Conservation (phyloP, 2,888 invertebrate genomes). For the Selenia dentaria region DNA sequence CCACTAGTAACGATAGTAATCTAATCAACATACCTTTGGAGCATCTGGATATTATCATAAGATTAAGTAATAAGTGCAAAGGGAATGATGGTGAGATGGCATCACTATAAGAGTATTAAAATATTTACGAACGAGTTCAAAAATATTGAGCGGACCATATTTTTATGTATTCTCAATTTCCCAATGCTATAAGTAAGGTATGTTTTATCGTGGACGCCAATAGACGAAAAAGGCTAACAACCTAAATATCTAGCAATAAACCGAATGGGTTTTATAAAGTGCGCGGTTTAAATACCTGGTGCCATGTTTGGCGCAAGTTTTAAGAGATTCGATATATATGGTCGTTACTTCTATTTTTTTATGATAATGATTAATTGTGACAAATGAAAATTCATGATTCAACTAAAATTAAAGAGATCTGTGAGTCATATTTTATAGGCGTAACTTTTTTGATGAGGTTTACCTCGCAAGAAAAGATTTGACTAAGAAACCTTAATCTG, state of each 20-base stretch:
- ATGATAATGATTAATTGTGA: conserved; percentile 18
- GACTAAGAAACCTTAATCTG: conserved; percentile 9
- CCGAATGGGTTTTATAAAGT: conserved; percentile 28
- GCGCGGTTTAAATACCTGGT: conserved; percentile 50
- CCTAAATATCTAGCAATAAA: conserved; percentile 34
- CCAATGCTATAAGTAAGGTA: neutral
- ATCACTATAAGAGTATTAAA: too few relatives aligned
- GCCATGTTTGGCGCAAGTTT: conserved; percentile 42
- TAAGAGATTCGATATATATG: conserved; percentile 15
- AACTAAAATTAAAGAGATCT: too few relatives aligned
- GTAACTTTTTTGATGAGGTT: too few relatives aligned
- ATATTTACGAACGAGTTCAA: too few relatives aligned
- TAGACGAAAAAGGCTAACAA: conserved; percentile 30
- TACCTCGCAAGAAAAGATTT: too few relatives aligned
- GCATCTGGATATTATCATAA: too few relatives aligned
- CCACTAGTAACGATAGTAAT: neutral
- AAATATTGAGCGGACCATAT: too few relatives aligned
- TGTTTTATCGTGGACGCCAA: conserved; percentile 14
- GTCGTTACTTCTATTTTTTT: conserved; percentile 17
- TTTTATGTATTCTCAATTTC: neutral
- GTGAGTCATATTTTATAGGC: too few relatives aligned
- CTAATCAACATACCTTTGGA: neutral
- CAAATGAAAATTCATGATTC: conserved; percentile 29
- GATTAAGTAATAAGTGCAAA: too few relatives aligned
- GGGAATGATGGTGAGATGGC: too few relatives aligned